Evolutionary conservation across 2,888 invertebrate species (phyloP).

Genomic region (Chironomus riparius): DNA sequence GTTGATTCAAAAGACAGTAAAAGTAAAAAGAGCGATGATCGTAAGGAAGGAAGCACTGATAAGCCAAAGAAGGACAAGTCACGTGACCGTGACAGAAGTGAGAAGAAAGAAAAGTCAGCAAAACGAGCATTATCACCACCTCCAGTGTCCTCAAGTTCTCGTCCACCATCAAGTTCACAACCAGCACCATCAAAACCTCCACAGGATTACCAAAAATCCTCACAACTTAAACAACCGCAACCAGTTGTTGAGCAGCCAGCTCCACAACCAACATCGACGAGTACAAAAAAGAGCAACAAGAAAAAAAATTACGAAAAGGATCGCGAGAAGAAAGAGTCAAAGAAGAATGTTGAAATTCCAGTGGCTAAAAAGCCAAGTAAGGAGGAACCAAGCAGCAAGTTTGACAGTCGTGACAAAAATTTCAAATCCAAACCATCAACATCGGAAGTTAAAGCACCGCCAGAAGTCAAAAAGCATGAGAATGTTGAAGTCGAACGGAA

Average conservation of each 20-base stretch:
- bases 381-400: background rate
- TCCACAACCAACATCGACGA: constrained; percentile 28
- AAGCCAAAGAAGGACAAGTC: constrained; percentile 47
- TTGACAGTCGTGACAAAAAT: background rate
- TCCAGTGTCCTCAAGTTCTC: constrained; percentile 33
- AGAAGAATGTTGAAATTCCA: background rate
- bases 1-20: constrained; percentile 35
- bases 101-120: constrained; percentile 36
- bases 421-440: background rate
- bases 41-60: constrained; percentile 43
- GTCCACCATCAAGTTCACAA: constrained; percentile 29
- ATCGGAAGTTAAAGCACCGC: no score
- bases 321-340: constrained; percentile 46
- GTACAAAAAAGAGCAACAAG: constrained; percentile 48
- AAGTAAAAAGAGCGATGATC: constrained; percentile 41
- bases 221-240: constrained; percentile 36
- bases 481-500: constrained; percentile 49
- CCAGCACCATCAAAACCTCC: constrained; percentile 35
- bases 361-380: background rate
- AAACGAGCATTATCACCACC: constrained; percentile 33
- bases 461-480: constrained; percentile 37
- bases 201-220: constrained; percentile 23
- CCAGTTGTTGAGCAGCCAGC: background rate
- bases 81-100: constrained; percentile 44
- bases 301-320: constrained; percentile 55